These are phyloP conservation scores for Ondatra zibethicus DNA, from an alignment of 2,113 vertebrate genomes.

Conservation along the genomic window DNA sequence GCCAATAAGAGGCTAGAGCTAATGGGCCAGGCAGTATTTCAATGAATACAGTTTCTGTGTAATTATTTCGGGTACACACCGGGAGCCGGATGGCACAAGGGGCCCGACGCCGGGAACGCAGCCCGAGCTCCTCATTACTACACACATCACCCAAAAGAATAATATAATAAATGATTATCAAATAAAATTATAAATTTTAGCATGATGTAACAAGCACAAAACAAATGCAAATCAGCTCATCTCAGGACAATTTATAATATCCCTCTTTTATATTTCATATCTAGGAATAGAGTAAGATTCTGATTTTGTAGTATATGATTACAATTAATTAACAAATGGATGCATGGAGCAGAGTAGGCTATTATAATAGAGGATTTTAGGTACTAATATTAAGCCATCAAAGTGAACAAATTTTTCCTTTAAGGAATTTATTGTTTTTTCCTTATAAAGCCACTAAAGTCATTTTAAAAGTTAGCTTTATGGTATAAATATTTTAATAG, in stretches of 20 bases:
- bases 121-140: too few species aligned
- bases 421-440: not conserved
- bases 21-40: too few species aligned
- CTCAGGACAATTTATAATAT: not conserved
- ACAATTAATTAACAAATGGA: not conserved
- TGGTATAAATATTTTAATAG: slow-evolving; percentile 6
- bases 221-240: not conserved
- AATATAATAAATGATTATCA: not conserved
- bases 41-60: too few species aligned
- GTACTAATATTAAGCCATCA: not conserved
- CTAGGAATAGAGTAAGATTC: not conserved
- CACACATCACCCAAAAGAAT: not conserved
- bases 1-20: too few species aligned
- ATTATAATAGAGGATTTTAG: not conserved
- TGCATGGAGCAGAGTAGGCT: too few species aligned
- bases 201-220: not conserved
- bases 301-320: not conserved
- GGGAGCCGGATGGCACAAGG: too few species aligned
- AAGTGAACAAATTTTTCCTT: not conserved
- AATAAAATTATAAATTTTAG: slow-evolving; percentile 3
- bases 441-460: not conserved
- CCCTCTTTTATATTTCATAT: not conserved
- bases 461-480: not conserved
- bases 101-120: too few species aligned
- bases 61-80: too few species aligned